phyloP scores from a whole-genome alignment of 2,113 vertebrate genomes.

The Cyanocitta stelleri region DNA sequence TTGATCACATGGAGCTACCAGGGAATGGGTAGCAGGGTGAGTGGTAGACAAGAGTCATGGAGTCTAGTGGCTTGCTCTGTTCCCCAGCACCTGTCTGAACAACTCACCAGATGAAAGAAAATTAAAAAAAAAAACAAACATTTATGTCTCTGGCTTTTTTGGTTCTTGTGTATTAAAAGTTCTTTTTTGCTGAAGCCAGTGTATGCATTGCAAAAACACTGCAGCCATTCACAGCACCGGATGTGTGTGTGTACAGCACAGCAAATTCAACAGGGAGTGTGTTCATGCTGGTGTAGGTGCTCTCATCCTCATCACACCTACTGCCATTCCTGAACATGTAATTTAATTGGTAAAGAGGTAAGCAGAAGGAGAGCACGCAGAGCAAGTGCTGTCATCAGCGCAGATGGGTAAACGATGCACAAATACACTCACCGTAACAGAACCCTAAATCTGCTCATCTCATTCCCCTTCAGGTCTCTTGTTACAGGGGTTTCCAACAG shows the following conservation, averaged over 20 bases:
- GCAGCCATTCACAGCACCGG: neutral
- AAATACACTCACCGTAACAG: neutral
- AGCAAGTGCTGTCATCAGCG: neutral
- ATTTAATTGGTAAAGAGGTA: neutral
- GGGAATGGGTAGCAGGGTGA: accelerated
- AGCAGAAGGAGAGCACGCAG: neutral
- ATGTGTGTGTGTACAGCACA: neutral
- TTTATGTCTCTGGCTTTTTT: neutral
- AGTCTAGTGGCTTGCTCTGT: neutral
- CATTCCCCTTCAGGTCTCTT: neutral
- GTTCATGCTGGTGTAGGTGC: no score
- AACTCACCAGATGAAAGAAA: neutral
- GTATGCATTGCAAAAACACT: accelerated
- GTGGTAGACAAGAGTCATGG: neutral
- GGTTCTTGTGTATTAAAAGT: neutral
- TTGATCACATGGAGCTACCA: neutral
- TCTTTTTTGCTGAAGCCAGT: neutral
- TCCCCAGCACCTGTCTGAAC: neutral
- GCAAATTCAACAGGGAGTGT: neutral
- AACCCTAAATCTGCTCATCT: neutral
- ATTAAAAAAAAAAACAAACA: neutral
- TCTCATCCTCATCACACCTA: neutral
- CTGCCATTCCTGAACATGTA: neutral
- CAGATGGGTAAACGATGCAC: neutral
- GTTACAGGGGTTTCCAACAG: neutral